phyloP scores from a whole-genome alignment of 1,140 invertebrate species.

The Tachypleus tridentatus region DNA sequence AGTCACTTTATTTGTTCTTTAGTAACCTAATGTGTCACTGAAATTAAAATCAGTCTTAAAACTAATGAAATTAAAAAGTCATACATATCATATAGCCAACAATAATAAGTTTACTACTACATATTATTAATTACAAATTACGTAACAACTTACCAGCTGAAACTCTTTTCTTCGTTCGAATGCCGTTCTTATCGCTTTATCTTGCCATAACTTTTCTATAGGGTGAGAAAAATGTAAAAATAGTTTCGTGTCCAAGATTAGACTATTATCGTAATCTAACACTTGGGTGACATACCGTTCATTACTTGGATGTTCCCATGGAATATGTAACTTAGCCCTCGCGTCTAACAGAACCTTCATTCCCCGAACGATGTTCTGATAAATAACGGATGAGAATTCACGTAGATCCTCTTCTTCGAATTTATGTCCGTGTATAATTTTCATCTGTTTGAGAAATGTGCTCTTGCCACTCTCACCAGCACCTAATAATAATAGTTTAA shows the following conservation, averaged over 20 bases:
- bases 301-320: constrained; percentile 74
- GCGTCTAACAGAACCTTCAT: constrained; percentile 94
- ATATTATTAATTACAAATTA: too few relatives aligned
- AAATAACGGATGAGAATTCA: constrained; percentile 77
- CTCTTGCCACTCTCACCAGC: constrained; percentile 91
- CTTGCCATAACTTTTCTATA: constrained; percentile 73
- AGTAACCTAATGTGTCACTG: too few relatives aligned
- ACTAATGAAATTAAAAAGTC: too few relatives aligned
- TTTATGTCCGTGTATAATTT: constrained; percentile 91
- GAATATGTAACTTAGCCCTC: constrained; percentile 78
- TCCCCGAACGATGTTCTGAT: constrained; percentile 85
- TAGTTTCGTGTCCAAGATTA: constrained; percentile 55
- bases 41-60: too few relatives aligned
- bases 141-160: constrained; percentile 66
- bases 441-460: constrained; percentile 98
- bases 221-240: constrained; percentile 72
- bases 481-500: constrained; percentile 70
- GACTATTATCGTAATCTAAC: constrained; percentile 47
- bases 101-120: too few relatives aligned
- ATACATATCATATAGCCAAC: too few relatives aligned
- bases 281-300: constrained; percentile 51
- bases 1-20: too few relatives aligned
- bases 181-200: constrained; percentile 72
- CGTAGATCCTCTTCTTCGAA: constrained; percentile 66
- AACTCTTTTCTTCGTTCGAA: constrained; percentile 87